Evolutionary conservation across 1,140 invertebrate genomes (phyloP), one percentile per base, ranked within the genome.

Genomic region (Drosophila chauvacae): DNA sequence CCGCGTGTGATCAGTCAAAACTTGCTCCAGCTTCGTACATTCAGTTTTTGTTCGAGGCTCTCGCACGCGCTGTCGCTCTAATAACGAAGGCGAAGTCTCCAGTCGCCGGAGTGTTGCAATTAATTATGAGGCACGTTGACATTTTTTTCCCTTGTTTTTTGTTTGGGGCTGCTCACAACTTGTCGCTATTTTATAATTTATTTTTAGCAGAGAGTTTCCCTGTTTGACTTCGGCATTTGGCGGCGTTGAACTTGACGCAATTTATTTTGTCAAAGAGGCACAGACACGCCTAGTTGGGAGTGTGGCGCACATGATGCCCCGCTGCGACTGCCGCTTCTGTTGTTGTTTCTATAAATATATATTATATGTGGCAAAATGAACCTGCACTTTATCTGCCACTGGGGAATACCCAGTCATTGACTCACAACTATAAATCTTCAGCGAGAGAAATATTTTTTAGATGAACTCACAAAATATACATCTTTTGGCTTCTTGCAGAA

Each of bases 241-340:
- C 80, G 80, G 85, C 75, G 86, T 90, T 90, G 85, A 90, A 90
- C 85, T 90, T 90, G 85, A 82, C 78, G 85, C 86, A 85, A 90
- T 90, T 90, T 84, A 90, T 90, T 90, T 90, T 85, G 78, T 90
- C 64, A 81, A 81, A 85, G 76, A 70, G 57, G 60, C 62, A 50
- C 69, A 87, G 85, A 66, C 84, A 88, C 80, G 84, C 84, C 84
- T 90, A 88, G 84, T 88, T 88, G 85, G 33, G 65, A 63, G 64
- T 79, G 61, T 74, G 68, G 71, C 73, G 73, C 85, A 88, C 81
- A 90, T 88, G 73, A 84, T 72, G 61, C 56, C 33, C 48, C 65
- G 44, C 61, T 35, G 28, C 48, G 47, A 33, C 37, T 23, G 39
- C 37, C 48, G 63, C 18, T 28, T 33, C 35, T 72, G 56, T 55